phyloP scores from a whole-genome alignment of 2,113 vertebrate species.

The Microcebus tavaratra region DNA sequence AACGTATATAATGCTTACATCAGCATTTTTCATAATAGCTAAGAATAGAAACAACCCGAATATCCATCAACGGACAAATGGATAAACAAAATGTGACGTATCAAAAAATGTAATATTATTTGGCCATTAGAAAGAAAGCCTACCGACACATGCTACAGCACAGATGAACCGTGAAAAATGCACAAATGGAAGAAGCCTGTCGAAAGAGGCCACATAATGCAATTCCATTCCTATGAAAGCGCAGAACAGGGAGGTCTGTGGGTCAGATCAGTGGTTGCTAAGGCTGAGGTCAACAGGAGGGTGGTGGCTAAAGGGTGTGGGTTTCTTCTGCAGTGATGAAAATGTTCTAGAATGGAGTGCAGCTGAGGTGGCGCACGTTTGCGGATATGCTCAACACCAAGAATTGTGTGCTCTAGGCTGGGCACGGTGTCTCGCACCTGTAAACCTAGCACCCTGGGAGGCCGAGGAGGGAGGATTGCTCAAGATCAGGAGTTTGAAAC shows the following conservation, averaged over 20 bases:
- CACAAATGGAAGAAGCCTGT: neutral
- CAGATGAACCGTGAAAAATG: neutral
- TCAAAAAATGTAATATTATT: neutral
- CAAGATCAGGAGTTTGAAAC: too few species aligned
- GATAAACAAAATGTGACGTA: neutral
- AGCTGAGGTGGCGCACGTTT: neutral
- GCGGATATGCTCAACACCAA: neutral
- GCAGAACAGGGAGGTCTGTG: neutral
- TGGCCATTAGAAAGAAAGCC: neutral
- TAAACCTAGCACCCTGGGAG: too few species aligned
- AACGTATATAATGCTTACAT: too few species aligned
- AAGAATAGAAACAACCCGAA: too few species aligned
- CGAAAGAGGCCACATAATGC: neutral
- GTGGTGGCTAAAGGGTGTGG: neutral
- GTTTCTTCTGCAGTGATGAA: neutral
- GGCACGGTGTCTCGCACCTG: too few species aligned
- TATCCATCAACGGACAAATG: neutral
- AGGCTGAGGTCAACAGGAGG: neutral
- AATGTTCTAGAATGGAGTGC: neutral
- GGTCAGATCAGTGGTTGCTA: neutral
- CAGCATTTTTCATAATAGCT: neutral
- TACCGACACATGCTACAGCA: too few species aligned
- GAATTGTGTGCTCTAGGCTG: neutral
- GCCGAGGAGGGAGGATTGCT: too few species aligned
- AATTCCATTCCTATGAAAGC: rapidly evolving